Percentiles rank a stretch among this genome's conserved stretches.
Evolutionary conservation across 2,113 vertebrate genomes (phyloP).

Genomic region (Tachuris rubrigastra): DNA sequence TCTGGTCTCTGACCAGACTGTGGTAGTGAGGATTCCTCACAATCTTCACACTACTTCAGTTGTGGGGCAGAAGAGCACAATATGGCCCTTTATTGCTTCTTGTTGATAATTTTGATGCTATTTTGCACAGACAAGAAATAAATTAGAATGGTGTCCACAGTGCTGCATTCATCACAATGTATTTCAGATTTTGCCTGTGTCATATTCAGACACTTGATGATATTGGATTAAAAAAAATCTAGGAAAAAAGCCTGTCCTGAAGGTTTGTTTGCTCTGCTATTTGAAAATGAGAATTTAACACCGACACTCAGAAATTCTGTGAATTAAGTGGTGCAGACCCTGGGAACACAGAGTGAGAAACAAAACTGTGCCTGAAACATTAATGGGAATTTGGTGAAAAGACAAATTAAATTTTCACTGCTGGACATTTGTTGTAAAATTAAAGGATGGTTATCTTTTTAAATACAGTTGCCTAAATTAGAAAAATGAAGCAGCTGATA

Average conservation of each 20-base stretch:
- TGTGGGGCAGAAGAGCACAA: background rate
- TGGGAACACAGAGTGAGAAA: background rate
- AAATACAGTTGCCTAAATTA: background rate
- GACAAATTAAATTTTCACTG: background rate
- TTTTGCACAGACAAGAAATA: background rate
- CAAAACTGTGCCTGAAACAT: background rate
- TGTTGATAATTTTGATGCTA: background rate
- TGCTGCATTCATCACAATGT: background rate
- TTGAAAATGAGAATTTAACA: background rate
- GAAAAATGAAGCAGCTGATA: background rate
- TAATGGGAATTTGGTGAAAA: slow-evolving; percentile 1
- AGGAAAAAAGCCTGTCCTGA: background rate
- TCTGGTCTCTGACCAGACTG: background rate
- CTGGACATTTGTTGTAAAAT: background rate
- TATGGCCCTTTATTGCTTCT: background rate
- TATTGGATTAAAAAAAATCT: background rate
- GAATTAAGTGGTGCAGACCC: background rate
- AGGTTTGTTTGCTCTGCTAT: background rate
- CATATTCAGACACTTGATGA: background rate
- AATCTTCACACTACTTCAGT: rapidly evolving
- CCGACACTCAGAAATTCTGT: background rate
- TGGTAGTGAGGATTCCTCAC: background rate
- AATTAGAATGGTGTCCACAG: background rate
- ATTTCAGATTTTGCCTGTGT: background rate
- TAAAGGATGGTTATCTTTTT: background rate